These are phyloP conservation scores for Rhadina sibilatrix DNA, from an alignment of 2,113 vertebrate genomes.

Conservation along the genomic window DNA sequence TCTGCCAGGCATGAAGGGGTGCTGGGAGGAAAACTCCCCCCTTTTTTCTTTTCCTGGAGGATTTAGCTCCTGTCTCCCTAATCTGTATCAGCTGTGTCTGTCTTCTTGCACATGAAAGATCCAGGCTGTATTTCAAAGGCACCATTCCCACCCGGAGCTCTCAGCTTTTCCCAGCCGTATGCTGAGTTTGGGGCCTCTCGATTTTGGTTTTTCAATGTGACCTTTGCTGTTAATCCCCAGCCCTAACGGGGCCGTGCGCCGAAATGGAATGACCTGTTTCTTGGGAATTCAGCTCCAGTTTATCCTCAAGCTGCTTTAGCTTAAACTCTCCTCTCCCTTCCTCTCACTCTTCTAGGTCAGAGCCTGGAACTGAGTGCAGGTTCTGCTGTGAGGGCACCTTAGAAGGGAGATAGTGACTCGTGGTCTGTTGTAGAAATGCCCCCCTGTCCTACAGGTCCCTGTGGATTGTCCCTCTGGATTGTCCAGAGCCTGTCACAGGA, in stretches of 20 bases:
- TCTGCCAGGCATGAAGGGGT: neutral
- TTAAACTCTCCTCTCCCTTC: neutral
- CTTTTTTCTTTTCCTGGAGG: neutral
- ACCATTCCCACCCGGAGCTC: neutral
- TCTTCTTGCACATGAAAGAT: neutral
- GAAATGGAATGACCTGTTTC: conserved; percentile 25
- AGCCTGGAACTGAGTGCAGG: neutral
- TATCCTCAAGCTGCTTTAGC: conserved; percentile 50
- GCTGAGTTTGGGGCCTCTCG: neutral
- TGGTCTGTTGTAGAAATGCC: neutral
- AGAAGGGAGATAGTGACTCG: neutral
- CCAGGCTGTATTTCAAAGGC: neutral
- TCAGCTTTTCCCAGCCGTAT: neutral
- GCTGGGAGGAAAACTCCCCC: neutral
- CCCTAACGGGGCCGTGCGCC: neutral
- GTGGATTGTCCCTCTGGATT: neutral
- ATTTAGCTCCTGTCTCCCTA: conserved; percentile 10
- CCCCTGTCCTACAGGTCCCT: neutral
- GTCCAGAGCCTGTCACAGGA: neutral
- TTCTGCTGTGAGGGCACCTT: neutral
- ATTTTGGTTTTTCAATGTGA: conserved; percentile 35
- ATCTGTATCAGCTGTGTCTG: conserved; percentile 3
- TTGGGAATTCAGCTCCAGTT: conserved; percentile 27
- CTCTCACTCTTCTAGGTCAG: conserved; percentile 16
- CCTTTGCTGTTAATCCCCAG: conserved; percentile 48